A percentile compares a stretch with the other conserved stretches of the same genome.
These are phyloP conservation scores for Cyclina sinensis DNA, from an alignment of 1,140 invertebrate species.

Conservation along the genomic window DNA sequence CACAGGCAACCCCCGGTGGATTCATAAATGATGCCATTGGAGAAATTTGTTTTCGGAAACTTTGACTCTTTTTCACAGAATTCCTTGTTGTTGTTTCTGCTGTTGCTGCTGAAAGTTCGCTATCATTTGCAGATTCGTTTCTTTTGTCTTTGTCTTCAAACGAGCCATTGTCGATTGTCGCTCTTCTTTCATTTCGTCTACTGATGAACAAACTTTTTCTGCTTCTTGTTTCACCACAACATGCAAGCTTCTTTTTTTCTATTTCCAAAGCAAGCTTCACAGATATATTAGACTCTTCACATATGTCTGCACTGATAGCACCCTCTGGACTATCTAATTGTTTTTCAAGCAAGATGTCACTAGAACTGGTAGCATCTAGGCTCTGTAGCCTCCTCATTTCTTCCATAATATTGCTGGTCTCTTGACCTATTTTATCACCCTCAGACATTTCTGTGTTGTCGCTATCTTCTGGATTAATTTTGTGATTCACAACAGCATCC, in stretches of 20 bases:
- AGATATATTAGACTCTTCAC: conserved; percentile 63
- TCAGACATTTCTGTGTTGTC: too few relatives aligned
- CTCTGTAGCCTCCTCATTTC: neutral
- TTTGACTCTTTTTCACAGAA: conserved; percentile 25
- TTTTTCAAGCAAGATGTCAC: neutral
- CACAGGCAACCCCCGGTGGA: neutral
- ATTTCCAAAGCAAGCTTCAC: conserved; percentile 39
- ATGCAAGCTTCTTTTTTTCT: conserved; percentile 37
- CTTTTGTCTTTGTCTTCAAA: conserved; percentile 31
- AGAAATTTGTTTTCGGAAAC: conserved; percentile 1
- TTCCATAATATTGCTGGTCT: neutral
- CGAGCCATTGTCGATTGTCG: conserved; percentile 35
- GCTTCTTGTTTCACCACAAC: neutral
- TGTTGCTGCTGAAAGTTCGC: too few relatives aligned
- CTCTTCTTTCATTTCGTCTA: neutral
- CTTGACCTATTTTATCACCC: too few relatives aligned
- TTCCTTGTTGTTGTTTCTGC: neutral
- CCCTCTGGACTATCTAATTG: neutral
- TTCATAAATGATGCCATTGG: neutral
- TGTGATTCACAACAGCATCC: too few relatives aligned
- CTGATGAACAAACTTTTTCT: conserved; percentile 8
- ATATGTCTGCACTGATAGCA: neutral
- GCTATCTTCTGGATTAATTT: too few relatives aligned
- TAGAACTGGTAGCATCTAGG: neutral
- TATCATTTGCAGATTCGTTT: neutral